phyloP scores from a whole-genome alignment of 2,797 vertebrate species.

The Agapornis canus region DNA sequence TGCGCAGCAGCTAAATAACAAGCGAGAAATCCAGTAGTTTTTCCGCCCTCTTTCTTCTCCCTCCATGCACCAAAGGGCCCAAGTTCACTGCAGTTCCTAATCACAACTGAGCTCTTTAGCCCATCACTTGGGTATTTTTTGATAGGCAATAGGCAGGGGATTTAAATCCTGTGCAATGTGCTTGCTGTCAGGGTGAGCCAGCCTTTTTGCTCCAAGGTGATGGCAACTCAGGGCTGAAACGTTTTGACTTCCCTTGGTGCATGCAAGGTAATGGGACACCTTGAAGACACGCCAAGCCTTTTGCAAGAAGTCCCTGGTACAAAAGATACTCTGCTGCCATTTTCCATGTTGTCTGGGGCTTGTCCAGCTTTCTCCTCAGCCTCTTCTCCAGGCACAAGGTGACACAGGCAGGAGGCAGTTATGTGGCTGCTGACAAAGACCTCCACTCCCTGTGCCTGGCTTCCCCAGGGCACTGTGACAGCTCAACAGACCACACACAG shows the following conservation, averaged over 20 bases:
- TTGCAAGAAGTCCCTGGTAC: fast-evolving
- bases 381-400: fast-evolving
- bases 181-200: fast-evolving
- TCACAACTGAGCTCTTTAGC: background rate
- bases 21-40: background rate
- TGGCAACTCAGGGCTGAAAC: fast-evolving
- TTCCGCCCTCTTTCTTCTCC: background rate
- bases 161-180: fast-evolving
- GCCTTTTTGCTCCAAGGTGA: background rate
- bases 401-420: fast-evolving
- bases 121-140: background rate
- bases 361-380: fast-evolving
- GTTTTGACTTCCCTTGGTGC: fast-evolving
- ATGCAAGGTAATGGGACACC: fast-evolving
- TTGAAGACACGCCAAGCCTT: background rate
- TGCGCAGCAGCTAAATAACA: background rate
- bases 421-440: fast-evolving
- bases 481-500: fast-evolving
- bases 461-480: background rate
- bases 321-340: background rate
- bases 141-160: fast-evolving
- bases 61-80: fast-evolving
- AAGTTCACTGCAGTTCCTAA: background rate
- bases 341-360: fast-evolving
- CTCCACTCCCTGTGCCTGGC: no score